Evolutionary conservation across 2,888 invertebrate species (phyloP).

Genomic region (Drosophila nr. fundita): DNA sequence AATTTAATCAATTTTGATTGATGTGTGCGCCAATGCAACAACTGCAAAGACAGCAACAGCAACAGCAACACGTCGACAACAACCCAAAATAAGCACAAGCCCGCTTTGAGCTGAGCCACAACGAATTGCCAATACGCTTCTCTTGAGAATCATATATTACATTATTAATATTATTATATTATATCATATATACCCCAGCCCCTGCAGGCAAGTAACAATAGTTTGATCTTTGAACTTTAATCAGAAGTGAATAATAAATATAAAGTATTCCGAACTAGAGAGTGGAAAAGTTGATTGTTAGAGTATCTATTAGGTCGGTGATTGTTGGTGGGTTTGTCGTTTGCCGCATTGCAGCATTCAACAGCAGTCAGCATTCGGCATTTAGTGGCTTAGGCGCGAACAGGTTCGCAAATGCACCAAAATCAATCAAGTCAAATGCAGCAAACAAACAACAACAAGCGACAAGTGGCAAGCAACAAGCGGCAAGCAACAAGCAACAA

Average conservation of each 20-base stretch:
- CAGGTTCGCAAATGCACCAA: conserved; percentile 58
- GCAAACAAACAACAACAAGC: conserved; percentile 13
- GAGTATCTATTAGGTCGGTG: conserved; percentile 5
- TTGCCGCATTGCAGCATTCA: not conserved
- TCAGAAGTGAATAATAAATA: not conserved
- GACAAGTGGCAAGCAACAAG: conserved; percentile 16
- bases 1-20: conserved; percentile 77
- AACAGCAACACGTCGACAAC: conserved; percentile 37
- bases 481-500: conserved; percentile 1
- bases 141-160: too few relatives aligned
- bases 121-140: conserved; percentile 36
- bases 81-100: conserved; percentile 43
- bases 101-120: conserved; percentile 13
- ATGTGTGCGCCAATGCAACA: conserved; percentile 63
- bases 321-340: not conserved
- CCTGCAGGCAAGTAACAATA: not conserved
- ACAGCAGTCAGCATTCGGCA: not conserved
- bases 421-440: conserved; percentile 46
- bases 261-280: too few relatives aligned
- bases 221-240: not conserved
- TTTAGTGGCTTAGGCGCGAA: conserved; percentile 50
- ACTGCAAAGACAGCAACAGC: conserved; percentile 22
- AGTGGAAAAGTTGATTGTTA: conserved; percentile 1
- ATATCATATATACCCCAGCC: not conserved
- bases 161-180: too few relatives aligned